Evolutionary conservation across 2,113 vertebrate genomes (phyloP).

Genomic region (Eolophus roseicapilla): DNA sequence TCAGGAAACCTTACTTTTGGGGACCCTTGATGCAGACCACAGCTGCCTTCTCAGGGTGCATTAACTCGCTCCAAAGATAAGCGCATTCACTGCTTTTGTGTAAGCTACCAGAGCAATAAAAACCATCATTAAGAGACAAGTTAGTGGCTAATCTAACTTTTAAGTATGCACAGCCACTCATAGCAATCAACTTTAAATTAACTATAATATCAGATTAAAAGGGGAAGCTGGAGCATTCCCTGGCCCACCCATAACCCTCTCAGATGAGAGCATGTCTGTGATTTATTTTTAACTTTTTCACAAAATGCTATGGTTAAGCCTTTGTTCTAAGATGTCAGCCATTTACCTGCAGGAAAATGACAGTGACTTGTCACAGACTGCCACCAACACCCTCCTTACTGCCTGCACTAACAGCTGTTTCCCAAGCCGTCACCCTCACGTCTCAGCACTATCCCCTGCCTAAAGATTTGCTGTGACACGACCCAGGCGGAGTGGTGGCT

Average conservation of each 20-base stretch:
- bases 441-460: constrained; percentile 53
- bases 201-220: constrained; percentile 8
- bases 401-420: constrained; percentile 47
- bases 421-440: constrained; percentile 47
- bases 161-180: neutral
- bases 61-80: accelerated
- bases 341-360: constrained; percentile 51
- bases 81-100: neutral
- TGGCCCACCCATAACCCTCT: neutral
- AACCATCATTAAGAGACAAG: neutral
- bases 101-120: neutral
- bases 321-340: neutral
- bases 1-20: neutral
- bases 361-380: constrained; percentile 29
- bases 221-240: neutral
- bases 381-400: neutral
- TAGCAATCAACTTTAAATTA: neutral
- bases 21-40: neutral
- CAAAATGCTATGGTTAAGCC: neutral
- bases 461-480: constrained; percentile 75
- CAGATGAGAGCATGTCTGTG: neutral
- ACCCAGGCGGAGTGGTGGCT: constrained; percentile 61
- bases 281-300: neutral
- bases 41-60: neutral
- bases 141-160: constrained; percentile 2